Evolutionary conservation across 1,140 invertebrate genomes (phyloP).

Genomic region (Hyles vespertilio): DNA sequence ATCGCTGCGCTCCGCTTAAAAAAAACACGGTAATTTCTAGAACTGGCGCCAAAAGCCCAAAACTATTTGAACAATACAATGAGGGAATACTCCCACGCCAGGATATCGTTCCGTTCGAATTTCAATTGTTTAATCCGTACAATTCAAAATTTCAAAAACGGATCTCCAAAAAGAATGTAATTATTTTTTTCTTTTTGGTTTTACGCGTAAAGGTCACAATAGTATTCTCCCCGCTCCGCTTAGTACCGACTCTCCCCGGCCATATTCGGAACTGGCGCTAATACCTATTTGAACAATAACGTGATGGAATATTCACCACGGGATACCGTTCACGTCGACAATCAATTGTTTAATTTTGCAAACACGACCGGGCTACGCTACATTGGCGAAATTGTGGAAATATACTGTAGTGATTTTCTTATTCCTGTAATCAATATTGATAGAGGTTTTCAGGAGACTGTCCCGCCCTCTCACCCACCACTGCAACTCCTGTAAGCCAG

Average conservation of each 20-base stretch:
- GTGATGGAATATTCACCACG: conserved; percentile 2
- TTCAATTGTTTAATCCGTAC: conserved; percentile 6
- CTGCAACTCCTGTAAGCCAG: no score
- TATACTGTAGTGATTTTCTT: no score
- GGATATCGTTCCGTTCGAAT: conserved; percentile 3
- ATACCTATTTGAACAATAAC: conserved; percentile 15
- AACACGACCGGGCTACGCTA: no score
- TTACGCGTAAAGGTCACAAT: no score
- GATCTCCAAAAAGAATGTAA: no score
- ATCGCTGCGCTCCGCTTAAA: no score
- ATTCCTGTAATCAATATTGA: no score
- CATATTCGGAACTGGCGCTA: conserved; percentile 4
- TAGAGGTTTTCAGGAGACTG: no score
- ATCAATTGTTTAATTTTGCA: conserved; percentile 1
- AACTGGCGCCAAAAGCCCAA: conserved; percentile 12
- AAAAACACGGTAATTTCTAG: no score
- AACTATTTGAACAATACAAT: conserved; percentile 15
- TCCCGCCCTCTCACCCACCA: no score
- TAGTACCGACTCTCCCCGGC: not conserved
- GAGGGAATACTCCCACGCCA: conserved; percentile 6
- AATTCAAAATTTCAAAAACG: not conserved
- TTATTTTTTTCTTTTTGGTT: no score
- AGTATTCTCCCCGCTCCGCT: not conserved
- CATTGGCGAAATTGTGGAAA: no score
- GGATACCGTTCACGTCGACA: not conserved